Evolutionary conservation across 2,797 vertebrate genomes (phyloP).

Genomic region (Sitta carolinensis): DNA sequence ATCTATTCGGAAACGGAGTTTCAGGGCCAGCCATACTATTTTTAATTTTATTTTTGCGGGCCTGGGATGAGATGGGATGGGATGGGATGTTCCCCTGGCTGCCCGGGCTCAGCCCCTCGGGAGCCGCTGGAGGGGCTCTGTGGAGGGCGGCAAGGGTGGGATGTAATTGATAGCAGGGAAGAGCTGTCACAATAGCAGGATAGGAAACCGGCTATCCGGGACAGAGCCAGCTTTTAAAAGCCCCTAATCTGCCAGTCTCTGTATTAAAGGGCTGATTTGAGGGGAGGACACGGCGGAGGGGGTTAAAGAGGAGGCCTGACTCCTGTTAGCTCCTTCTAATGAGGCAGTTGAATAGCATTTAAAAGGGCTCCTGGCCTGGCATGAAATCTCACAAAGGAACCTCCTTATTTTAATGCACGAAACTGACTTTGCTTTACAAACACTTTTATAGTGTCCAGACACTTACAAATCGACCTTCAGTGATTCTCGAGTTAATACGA

Average conservation of each 20-base stretch:
- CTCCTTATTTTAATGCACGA: constrained; percentile 61
- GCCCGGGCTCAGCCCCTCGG: not conserved
- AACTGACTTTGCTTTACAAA: constrained; percentile 59
- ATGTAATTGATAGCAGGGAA: constrained; percentile 39
- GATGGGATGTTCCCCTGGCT: not conserved
- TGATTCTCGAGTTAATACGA: constrained; percentile 56
- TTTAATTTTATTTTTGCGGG: not conserved
- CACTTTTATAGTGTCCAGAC: constrained; percentile 62
- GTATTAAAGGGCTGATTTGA: constrained; percentile 55
- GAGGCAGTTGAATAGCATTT: constrained; percentile 57
- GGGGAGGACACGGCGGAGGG: not conserved
- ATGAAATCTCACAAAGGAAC: constrained; percentile 62
- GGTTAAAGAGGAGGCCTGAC: constrained; percentile 52
- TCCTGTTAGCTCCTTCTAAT: constrained; percentile 65
- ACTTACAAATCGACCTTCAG: constrained; percentile 58
- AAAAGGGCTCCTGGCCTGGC: constrained; percentile 62
- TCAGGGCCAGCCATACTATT: not conserved
- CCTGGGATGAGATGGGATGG: too few species aligned
- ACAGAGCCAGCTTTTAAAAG: constrained; percentile 40
- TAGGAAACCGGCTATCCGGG: constrained; percentile 30
- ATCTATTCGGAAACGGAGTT: constrained; percentile 37
- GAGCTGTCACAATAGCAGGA: constrained; percentile 47
- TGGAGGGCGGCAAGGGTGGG: not conserved
- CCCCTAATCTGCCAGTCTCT: constrained; percentile 46
- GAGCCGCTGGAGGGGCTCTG: not conserved